Evolutionary conservation across 2,113 vertebrate genomes (phyloP).

Genomic region (Oreotrochilus melanogaster): DNA sequence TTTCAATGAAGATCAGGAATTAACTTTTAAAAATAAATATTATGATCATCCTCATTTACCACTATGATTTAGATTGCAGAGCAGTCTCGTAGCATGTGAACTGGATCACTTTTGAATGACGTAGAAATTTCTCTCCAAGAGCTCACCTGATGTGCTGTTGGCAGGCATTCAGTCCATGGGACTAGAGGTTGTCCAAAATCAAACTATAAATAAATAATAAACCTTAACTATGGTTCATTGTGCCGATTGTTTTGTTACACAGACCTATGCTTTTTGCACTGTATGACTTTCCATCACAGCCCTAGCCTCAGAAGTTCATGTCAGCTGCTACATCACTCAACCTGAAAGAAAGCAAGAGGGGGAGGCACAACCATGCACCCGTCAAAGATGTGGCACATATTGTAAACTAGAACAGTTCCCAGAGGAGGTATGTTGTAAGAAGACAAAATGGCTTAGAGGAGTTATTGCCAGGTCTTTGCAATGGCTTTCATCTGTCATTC

Average conservation of each 20-base stretch:
- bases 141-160: not conserved
- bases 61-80: not conserved
- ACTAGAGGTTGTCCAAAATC: not conserved
- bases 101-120: not conserved
- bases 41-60: not conserved
- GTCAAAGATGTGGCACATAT: not conserved
- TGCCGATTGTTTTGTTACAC: not conserved
- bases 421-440: not conserved
- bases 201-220: not conserved
- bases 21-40: not conserved
- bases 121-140: not conserved
- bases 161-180: not conserved
- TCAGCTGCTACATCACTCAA: not conserved
- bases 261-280: not conserved
- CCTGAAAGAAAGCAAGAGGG: not conserved
- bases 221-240: not conserved
- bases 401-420: constrained; percentile 9
- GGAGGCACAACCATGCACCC: not conserved
- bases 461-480: not conserved
- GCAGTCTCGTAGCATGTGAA: not conserved
- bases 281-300: not conserved
- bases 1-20: not conserved
- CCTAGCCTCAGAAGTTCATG: not conserved
- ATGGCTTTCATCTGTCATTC: not conserved
- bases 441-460: not conserved